phyloP scores from a whole-genome alignment of 1,140 invertebrate species.

The Hycleus cichorii region DNA sequence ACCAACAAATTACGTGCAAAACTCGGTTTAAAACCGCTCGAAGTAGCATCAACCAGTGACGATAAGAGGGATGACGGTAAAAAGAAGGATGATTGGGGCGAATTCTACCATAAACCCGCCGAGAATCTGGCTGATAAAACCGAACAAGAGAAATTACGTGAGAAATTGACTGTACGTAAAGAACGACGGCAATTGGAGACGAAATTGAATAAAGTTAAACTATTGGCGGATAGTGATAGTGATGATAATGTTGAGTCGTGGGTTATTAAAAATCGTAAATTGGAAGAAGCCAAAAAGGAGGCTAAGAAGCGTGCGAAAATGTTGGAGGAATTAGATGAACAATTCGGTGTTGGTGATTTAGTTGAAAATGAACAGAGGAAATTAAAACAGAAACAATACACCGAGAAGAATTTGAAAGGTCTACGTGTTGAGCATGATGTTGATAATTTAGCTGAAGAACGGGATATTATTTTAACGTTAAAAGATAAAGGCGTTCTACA shows the following conservation, averaged over 20 bases:
- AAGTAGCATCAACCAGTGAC: conserved; percentile 46
- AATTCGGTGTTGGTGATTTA: conserved; percentile 83
- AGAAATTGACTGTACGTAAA: conserved; percentile 67
- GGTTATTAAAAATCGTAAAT: conserved; percentile 73
- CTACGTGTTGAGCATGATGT: conserved; percentile 82
- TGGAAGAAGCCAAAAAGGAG: conserved; percentile 74
- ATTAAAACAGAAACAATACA: conserved; percentile 57
- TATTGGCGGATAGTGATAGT: conserved; percentile 63
- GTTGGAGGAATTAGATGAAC: conserved; percentile 90
- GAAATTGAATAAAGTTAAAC: conserved; percentile 60
- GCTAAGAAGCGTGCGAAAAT: conserved; percentile 86
- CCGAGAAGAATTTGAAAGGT: conserved; percentile 65
- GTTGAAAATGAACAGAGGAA: conserved; percentile 69
- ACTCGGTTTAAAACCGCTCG: conserved; percentile 87
- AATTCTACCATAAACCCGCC: conserved; percentile 91
- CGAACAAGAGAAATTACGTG: conserved; percentile 72
- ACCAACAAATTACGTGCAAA: conserved; percentile 89
- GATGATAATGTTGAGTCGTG: conserved; percentile 68
- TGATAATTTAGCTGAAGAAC: conserved; percentile 75
- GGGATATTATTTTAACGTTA: conserved; percentile 82
- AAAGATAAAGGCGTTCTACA: conserved; percentile 89
- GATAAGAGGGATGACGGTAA: conserved; percentile 45
- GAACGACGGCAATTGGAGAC: conserved; percentile 75
- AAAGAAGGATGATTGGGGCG: conserved; percentile 71
- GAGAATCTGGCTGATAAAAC: conserved; percentile 70